A percentile compares a stretch with the other conserved stretches of the same genome.
Conservation (phyloP, 2,113 vertebrate species). For the Scortum barcoo region DNA sequence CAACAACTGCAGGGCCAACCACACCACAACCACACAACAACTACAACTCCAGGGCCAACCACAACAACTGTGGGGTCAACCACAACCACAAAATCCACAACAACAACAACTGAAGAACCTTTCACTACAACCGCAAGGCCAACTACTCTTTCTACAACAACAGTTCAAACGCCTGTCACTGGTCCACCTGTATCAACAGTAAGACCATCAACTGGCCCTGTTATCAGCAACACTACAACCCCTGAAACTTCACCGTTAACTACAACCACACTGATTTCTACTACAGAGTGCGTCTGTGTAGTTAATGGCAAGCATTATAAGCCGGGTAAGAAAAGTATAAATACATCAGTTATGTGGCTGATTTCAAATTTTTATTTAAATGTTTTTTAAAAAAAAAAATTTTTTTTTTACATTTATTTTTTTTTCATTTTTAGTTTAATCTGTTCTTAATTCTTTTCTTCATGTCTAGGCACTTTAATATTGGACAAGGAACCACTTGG, state of each 20-base stretch:
- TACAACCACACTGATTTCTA: not conserved
- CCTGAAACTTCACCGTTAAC: not conserved
- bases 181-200: not conserved
- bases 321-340: conserved; percentile 67
- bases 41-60: not conserved
- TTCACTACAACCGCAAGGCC: not conserved
- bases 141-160: not conserved
- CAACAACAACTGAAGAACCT: not conserved
- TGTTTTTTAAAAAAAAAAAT: too few relatives aligned
- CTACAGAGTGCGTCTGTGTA: conserved; percentile 65
- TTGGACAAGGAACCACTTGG: conserved; percentile 64
- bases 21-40: not conserved
- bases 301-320: conserved; percentile 67
- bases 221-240: not conserved
- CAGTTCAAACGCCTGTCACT: not conserved
- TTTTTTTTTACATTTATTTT: too few relatives aligned
- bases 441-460: not conserved
- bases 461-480: conserved; percentile 63
- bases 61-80: not conserved
- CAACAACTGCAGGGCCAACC: not conserved
- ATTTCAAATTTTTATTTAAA: too few relatives aligned
- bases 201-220: fast-evolving
- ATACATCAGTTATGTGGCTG: not conserved
- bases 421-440: not conserved
- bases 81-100: not conserved